Evolutionary conservation across 64 coral and sea anemone species (phyloP).

Genomic region (Dendronephthya gigantea): DNA sequence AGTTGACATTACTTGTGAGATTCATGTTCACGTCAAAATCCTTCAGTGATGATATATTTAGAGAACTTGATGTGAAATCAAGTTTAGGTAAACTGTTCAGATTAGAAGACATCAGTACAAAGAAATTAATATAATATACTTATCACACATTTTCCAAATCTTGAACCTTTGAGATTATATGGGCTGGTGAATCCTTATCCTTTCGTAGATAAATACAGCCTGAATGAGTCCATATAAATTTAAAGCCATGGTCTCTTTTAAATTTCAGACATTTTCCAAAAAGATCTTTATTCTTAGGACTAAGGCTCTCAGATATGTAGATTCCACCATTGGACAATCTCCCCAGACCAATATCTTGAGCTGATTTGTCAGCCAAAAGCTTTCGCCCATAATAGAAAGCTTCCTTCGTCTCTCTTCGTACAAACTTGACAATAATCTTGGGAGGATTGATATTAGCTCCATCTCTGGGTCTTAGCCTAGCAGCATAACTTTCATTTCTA

Average conservation of each 20-base stretch:
- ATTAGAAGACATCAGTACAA: no score
- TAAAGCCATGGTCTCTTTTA: neutral
- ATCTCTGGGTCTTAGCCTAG: no score
- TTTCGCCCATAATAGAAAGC: slow-evolving; percentile 26
- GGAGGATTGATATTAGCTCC: no score
- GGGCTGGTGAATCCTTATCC: neutral
- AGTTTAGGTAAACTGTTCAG: no score
- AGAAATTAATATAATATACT: no score
- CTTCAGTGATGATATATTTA: no score
- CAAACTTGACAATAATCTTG: slow-evolving; percentile 38
- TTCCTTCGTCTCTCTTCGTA: slow-evolving; percentile 23
- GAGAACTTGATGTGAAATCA: no score
- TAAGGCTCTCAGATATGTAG: slow-evolving; percentile 29
- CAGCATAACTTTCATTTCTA: no score
- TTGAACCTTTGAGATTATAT: neutral
- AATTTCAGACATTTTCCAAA: slow-evolving; percentile 27
- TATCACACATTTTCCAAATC: no score
- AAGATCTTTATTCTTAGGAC: slow-evolving; percentile 9
- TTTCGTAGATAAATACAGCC: slow-evolving; percentile 19
- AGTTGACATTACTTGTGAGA: no score
- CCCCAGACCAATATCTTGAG: slow-evolving; percentile 22
- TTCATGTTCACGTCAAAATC: no score
- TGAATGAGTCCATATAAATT: slow-evolving; percentile 31
- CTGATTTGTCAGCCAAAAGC: neutral
- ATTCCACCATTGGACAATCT: slow-evolving; percentile 18